phyloP scores from a whole-genome alignment of 2,888 invertebrate genomes.

The Mythimna ferrago region DNA sequence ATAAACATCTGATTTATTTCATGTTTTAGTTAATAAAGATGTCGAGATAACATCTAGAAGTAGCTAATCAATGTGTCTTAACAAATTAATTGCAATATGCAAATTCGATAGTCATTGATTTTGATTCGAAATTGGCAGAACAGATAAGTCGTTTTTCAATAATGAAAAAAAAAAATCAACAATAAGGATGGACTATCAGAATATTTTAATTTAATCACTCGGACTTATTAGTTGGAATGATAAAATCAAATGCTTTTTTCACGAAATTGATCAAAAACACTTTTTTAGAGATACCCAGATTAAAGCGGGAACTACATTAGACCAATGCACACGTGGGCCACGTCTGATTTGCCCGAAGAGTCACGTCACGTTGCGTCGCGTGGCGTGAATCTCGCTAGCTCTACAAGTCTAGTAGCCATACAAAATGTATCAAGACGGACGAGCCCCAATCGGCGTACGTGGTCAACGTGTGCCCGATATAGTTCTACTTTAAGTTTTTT shows the following conservation, averaged over 20 bases:
- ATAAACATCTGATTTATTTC: not conserved
- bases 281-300: too few species aligned
- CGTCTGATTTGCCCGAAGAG: too few species aligned
- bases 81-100: conserved; percentile 29
- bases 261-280: too few species aligned
- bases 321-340: too few species aligned
- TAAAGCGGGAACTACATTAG: too few species aligned
- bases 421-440: too few species aligned
- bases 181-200: not conserved
- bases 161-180: not conserved
- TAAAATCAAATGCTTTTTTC: not conserved
- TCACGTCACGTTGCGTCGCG: too few species aligned
- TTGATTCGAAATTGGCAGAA: not conserved
- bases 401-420: too few species aligned
- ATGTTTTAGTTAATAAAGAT: conserved; percentile 12
- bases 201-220: not conserved
- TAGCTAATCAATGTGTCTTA: conserved; percentile 9
- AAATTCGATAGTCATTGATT: conserved; percentile 10
- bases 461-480: too few species aligned
- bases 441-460: too few species aligned
- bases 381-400: too few species aligned
- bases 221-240: not conserved
- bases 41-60: conserved; percentile 16
- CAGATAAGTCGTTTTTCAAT: not conserved
- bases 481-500: too few species aligned